Conservation (phyloP, 2,113 vertebrate genomes). For the Crotalus helleri region DNA sequence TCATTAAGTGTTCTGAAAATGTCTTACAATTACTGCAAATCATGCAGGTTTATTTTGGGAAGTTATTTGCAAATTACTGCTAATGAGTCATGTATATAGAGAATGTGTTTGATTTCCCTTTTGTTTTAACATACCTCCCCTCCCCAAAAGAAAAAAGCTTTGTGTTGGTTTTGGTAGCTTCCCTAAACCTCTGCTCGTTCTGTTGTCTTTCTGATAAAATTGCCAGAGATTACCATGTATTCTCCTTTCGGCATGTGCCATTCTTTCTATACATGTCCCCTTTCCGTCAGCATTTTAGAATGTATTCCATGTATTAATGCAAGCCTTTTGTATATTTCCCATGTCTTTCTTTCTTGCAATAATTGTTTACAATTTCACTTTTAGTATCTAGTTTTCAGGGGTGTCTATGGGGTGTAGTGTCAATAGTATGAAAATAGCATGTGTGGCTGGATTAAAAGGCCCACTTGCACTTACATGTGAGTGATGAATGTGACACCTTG, state of each 20-base stretch:
- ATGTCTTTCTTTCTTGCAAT: neutral
- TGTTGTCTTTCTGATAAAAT: neutral
- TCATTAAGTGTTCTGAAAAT: neutral
- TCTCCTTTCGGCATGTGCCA: neutral
- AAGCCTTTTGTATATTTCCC: neutral
- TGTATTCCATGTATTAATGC: neutral
- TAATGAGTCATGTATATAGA: neutral
- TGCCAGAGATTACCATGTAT: neutral
- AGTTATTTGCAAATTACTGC: conserved; percentile 19
- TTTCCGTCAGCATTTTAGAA: neutral
- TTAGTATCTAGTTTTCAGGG: neutral
- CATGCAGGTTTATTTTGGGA: neutral
- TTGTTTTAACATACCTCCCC: neutral
- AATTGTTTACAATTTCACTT: neutral
- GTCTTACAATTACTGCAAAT: conserved; percentile 1
- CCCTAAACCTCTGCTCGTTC: neutral
- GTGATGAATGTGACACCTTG: neutral
- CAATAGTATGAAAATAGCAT: neutral
- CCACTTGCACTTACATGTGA: neutral
- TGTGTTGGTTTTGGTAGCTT: neutral
- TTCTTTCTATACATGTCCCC: neutral
- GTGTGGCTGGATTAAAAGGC: neutral
- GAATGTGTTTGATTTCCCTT: neutral
- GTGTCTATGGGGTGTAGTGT: neutral
- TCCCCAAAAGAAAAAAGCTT: neutral